Conservation (phyloP, 2,888 invertebrate genomes). For the Spisula solida region DNA sequence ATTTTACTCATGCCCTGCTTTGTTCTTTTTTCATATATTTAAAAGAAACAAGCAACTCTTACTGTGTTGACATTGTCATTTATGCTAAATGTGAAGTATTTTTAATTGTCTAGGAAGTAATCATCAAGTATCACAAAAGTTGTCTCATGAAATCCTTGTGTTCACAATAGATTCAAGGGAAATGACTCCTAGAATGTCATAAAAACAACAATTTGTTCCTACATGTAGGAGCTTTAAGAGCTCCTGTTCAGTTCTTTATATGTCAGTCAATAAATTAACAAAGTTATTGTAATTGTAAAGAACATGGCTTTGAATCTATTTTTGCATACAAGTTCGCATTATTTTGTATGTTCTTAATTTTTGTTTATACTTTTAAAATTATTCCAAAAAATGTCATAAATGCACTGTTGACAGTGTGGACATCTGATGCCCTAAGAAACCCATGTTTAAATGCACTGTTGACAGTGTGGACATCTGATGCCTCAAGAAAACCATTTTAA, state of each 20-base stretch:
- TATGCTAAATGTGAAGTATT: background rate
- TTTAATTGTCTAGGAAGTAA: background rate
- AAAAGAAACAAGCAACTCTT: background rate
- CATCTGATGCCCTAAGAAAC: background rate
- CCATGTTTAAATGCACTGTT: background rate
- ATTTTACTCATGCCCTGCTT: background rate
- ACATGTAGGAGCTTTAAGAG: background rate
- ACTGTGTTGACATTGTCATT: background rate
- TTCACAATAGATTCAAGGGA: background rate
- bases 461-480: background rate
- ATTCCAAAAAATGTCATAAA: no score
- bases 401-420: background rate
- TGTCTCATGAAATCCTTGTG: constrained; percentile 19
- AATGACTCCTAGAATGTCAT: background rate
- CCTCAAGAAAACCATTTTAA: background rate
- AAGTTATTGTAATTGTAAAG: background rate
- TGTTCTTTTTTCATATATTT: background rate
- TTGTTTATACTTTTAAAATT: no score
- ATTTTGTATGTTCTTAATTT: no score
- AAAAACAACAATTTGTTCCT: background rate
- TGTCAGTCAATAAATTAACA: background rate
- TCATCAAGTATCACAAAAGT: background rate
- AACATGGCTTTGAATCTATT: background rate
- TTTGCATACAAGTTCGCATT: background rate
- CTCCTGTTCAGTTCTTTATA: background rate